Evolutionary conservation across 2,113 vertebrate genomes (phyloP).

Genomic region (Lepisosteus oculatus): DNA sequence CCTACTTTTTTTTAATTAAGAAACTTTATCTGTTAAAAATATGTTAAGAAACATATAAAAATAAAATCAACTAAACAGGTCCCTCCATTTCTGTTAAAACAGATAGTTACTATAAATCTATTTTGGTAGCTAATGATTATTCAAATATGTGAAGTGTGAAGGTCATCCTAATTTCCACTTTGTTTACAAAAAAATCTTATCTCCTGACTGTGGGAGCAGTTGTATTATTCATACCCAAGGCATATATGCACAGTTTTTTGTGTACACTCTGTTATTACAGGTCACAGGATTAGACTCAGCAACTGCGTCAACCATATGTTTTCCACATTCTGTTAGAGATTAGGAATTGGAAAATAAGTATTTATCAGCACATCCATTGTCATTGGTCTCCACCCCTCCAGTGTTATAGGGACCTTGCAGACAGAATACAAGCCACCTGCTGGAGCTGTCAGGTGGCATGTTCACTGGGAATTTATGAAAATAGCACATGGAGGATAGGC

Average conservation of each 20-base stretch:
- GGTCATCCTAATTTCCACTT: constrained; percentile 23
- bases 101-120: not conserved
- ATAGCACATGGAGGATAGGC: not conserved
- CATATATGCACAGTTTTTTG: constrained; percentile 5
- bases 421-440: not conserved
- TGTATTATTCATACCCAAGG: constrained; percentile 20
- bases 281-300: not conserved
- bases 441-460: constrained; percentile 2
- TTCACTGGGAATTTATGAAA: not conserved
- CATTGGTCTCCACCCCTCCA: constrained; percentile 32
- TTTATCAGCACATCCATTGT: constrained; percentile 38
- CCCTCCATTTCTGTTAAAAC: no score
- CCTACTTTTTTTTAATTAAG: no score
- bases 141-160: constrained; percentile 10
- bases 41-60: no score
- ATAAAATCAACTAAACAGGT: no score
- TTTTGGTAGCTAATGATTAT: not conserved
- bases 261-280: not conserved
- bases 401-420: constrained; percentile 14
- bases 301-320: constrained; percentile 32
- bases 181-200: not conserved
- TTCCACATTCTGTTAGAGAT: constrained; percentile 28
- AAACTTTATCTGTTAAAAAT: no score
- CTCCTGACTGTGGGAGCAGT: constrained; percentile 7
- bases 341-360: constrained; percentile 42